A percentile compares a stretch with the other conserved stretches of the same genome.
Conservation (phyloP, 2,113 vertebrate species). For the Oxyruncus cristatus region DNA sequence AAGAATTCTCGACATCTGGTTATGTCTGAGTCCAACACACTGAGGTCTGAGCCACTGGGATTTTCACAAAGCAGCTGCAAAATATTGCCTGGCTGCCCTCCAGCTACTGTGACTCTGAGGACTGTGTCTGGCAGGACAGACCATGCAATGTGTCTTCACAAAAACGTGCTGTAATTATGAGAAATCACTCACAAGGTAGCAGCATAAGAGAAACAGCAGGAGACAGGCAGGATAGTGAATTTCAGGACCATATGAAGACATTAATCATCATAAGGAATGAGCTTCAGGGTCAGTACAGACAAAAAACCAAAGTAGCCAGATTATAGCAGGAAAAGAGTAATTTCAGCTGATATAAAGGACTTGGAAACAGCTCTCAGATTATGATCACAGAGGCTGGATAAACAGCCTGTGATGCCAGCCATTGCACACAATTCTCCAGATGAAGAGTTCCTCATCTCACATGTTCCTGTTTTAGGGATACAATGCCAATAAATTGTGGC, state of each 20-base stretch:
- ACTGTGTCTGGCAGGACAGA: not conserved
- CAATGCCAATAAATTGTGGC: not conserved
- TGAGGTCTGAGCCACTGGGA: not conserved
- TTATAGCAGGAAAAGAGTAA: not conserved
- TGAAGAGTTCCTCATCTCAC: not conserved
- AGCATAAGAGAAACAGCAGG: not conserved
- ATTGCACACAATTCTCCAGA: not conserved
- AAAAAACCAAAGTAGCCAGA: not conserved
- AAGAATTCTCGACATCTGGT: not conserved
- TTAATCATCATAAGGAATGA: not conserved
- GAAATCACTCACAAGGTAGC: not conserved
- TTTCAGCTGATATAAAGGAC: not conserved
- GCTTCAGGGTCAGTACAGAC: not conserved
- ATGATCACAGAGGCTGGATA: not conserved
- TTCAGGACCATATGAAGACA: not conserved
- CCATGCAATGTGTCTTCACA: not conserved
- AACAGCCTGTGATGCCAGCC: not conserved
- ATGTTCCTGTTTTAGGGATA: not conserved
- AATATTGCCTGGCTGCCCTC: conserved; percentile 33
- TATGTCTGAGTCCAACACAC: not conserved
- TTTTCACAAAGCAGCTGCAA: conserved; percentile 30
- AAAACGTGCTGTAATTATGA: not conserved
- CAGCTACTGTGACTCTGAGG: not conserved
- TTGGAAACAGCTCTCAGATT: not conserved
- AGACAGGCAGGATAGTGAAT: not conserved